Percentiles rank a stretch among this genome's conserved stretches.
These are phyloP conservation scores for Amazona vittata DNA, from an alignment of 2,113 vertebrate genomes.

Conservation along the genomic window DNA sequence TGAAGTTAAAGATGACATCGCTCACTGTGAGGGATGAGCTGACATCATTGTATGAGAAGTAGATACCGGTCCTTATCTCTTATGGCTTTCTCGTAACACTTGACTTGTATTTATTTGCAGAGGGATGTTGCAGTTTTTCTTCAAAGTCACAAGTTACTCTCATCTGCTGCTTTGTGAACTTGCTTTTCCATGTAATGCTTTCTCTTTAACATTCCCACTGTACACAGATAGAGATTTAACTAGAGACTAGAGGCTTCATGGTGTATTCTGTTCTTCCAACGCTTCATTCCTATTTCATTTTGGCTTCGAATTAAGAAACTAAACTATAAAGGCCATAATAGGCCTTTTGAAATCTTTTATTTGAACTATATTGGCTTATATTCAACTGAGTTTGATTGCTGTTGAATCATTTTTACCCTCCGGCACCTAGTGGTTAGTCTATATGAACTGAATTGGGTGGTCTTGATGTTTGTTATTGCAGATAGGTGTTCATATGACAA, in stretches of 20 bases:
- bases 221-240: background rate
- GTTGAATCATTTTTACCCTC: background rate
- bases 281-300: background rate
- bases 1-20: constrained; percentile 63
- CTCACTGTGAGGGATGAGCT: background rate
- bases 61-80: background rate
- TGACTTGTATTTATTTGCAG: background rate
- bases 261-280: background rate
- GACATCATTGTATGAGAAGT: background rate
- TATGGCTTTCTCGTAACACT: background rate
- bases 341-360: background rate
- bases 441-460: background rate
- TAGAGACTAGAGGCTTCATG: background rate
- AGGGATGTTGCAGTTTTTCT: background rate
- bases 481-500: background rate
- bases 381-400: background rate
- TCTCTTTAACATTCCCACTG: background rate
- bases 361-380: background rate
- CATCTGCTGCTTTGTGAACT: background rate
- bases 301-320: background rate
- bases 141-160: background rate
- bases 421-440: background rate
- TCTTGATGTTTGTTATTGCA: background rate
- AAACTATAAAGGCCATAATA: background rate
- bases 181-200: background rate